phyloP scores from a whole-genome alignment of 2,113 vertebrate species.

The Lycocorax pyrrhopterus region DNA sequence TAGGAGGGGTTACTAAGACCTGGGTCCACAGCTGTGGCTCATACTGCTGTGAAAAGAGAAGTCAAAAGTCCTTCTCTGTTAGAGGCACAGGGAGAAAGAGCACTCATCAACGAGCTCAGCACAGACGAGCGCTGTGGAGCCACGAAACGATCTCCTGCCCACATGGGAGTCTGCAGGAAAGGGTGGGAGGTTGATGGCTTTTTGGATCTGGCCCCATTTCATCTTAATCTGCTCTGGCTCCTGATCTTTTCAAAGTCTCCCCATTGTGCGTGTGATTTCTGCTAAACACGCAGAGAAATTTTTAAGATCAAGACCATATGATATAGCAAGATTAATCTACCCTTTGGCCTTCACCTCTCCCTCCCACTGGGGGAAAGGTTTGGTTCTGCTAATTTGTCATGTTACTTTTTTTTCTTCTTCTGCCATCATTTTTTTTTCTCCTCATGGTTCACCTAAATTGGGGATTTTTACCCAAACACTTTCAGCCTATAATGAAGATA shows the following conservation, averaged over 20 bases:
- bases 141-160: conserved; percentile 23
- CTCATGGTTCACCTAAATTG: conserved; percentile 49
- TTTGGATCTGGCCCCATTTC: conserved; percentile 58
- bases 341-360: conserved; percentile 61
- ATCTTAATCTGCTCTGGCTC: conserved; percentile 51
- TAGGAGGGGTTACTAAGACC: not conserved
- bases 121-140: conserved; percentile 20
- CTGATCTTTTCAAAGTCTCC: conserved; percentile 48
- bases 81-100: not conserved
- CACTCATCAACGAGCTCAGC: not conserved
- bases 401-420: not conserved
- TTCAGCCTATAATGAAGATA: conserved; percentile 51
- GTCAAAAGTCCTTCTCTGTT: not conserved
- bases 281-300: conserved; percentile 48
- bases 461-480: conserved; percentile 47
- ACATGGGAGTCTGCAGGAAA: conserved; percentile 62
- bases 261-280: conserved; percentile 50
- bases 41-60: not conserved
- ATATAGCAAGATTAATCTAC: conserved; percentile 67
- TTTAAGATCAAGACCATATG: conserved; percentile 62
- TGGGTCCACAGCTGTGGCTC: not conserved
- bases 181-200: conserved; percentile 55
- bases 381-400: conserved; percentile 65
- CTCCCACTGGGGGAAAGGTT: conserved; percentile 50
- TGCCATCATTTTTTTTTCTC: conserved; percentile 16